Conservation (phyloP, 2,797 vertebrate species). For the Threskiornis aethiopicus region DNA sequence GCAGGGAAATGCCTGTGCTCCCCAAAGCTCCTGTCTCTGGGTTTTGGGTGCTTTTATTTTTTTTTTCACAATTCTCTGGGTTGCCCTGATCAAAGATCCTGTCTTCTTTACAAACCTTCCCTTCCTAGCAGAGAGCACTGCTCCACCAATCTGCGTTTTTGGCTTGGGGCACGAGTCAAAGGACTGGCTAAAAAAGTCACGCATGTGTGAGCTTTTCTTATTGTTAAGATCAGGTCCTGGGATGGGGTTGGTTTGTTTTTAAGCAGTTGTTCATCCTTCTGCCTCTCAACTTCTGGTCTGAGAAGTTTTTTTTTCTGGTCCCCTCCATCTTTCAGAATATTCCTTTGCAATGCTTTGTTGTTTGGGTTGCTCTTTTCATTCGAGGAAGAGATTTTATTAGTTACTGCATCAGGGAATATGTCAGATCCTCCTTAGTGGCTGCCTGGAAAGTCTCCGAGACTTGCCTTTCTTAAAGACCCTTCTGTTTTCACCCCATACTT, state of each 20-base stretch:
- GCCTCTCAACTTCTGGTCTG: not conserved
- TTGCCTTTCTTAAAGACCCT: not conserved
- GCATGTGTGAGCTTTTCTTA: not conserved
- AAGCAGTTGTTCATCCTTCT: not conserved
- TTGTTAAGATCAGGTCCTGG: not conserved
- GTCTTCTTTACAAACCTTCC: not conserved
- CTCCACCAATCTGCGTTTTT: not conserved
- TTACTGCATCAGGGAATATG: not conserved
- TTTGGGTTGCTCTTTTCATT: not conserved
- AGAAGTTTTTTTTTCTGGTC: not conserved
- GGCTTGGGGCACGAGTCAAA: not conserved
- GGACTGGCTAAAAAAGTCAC: not conserved
- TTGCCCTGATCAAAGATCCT: not conserved
- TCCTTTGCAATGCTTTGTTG: not conserved
- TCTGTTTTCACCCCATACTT: not conserved
- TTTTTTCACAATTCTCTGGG: not conserved
- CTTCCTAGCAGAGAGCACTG: not conserved
- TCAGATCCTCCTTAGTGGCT: not conserved
- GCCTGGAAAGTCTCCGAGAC: not conserved
- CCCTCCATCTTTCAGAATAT: not conserved
- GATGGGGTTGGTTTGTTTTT: not conserved
- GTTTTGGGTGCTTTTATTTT: no score
- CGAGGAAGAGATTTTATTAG: not conserved
- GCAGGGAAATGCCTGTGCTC: fast-evolving
- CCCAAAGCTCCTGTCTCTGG: not conserved